Evolutionary conservation across 30 jellyfish, hydroid and myxozoan genomes (phyloP).

Genomic region (Rhopilema esculentum): DNA sequence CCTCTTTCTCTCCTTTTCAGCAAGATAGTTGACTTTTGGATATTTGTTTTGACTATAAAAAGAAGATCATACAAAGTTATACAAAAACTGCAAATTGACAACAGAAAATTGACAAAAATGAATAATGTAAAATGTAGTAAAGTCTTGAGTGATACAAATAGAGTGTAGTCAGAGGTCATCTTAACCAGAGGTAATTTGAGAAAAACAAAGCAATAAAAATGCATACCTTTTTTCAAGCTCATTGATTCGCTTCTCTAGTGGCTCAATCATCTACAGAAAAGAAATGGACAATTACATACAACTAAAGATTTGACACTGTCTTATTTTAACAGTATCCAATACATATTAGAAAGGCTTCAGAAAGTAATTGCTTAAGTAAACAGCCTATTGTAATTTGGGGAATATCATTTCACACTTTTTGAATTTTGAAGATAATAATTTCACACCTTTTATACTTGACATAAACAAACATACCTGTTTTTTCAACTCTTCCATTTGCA

Average conservation of each 20-base stretch:
- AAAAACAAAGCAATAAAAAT: not conserved
- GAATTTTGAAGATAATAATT: no score
- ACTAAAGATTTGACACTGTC: no score
- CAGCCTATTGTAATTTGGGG: no score
- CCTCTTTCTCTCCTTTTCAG: conserved; percentile 93
- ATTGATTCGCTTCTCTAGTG: conserved; percentile 11
- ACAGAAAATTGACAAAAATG: not conserved
- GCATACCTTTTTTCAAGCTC: conserved; percentile 24
- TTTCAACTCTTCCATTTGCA: conserved; percentile 75
- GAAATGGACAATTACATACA: no score
- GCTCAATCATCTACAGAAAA: conserved; percentile 12
- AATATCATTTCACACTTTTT: no score
- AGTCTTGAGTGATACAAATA: no score
- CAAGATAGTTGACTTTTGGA: conserved; percentile 83
- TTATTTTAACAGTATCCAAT: no score
- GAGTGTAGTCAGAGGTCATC: not conserved
- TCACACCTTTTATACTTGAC: not conserved
- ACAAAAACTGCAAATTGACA: not conserved
- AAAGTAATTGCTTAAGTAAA: no score
- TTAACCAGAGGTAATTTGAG: not conserved
- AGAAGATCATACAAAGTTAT: not conserved
- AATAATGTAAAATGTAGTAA: not conserved
- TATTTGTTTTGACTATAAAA: conserved; percentile 81
- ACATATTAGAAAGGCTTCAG: no score
- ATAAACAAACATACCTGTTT: conserved; percentile 49